A percentile compares a stretch with the other conserved stretches of the same genome.
Evolutionary conservation across 1,140 invertebrate genomes (phyloP).

Genomic region (Neocloeon triangulifer): DNA sequence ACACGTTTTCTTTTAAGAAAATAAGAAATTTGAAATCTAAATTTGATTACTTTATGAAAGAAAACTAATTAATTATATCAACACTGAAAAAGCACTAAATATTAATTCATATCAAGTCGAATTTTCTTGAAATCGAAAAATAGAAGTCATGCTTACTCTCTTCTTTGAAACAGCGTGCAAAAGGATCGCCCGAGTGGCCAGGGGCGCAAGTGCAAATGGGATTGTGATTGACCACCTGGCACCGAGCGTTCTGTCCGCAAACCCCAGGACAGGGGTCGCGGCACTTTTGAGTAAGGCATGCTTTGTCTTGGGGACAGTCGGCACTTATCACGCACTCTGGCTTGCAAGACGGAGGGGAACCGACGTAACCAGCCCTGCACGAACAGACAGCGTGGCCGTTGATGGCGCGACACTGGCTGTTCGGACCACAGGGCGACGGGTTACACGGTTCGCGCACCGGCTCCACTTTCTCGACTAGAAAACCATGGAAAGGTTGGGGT

Average conservation of each 20-base stretch:
- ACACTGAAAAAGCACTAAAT: too few species aligned
- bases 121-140: too few species aligned
- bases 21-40: too few species aligned
- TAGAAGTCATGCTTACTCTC: slow-evolving; percentile 26
- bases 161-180: slow-evolving; percentile 34
- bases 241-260: slow-evolving; percentile 15
- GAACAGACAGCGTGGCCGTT: slow-evolving; percentile 12
- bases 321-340: slow-evolving; percentile 11
- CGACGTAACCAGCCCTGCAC: slow-evolving; percentile 10
- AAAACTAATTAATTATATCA: too few species aligned
- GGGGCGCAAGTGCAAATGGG: slow-evolving; percentile 25
- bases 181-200: slow-evolving; percentile 57
- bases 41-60: too few species aligned
- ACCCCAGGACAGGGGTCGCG: slow-evolving; percentile 15
- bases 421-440: slow-evolving; percentile 18
- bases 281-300: slow-evolving; percentile 13
- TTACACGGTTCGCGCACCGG: slow-evolving; percentile 12
- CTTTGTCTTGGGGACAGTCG: slow-evolving; percentile 11
- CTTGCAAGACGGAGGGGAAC: slow-evolving; percentile 13
- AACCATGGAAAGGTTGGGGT: slow-evolving; percentile 1
- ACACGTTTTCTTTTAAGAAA: too few species aligned
- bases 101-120: too few species aligned
- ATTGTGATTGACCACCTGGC: slow-evolving; percentile 14
- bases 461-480: background rate
- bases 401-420: slow-evolving; percentile 16